A percentile compares a stretch with the other conserved stretches of the same genome.
These are phyloP conservation scores for Amblyteles armatorius DNA, from an alignment of 2,888 invertebrate species.

Conservation along the genomic window DNA sequence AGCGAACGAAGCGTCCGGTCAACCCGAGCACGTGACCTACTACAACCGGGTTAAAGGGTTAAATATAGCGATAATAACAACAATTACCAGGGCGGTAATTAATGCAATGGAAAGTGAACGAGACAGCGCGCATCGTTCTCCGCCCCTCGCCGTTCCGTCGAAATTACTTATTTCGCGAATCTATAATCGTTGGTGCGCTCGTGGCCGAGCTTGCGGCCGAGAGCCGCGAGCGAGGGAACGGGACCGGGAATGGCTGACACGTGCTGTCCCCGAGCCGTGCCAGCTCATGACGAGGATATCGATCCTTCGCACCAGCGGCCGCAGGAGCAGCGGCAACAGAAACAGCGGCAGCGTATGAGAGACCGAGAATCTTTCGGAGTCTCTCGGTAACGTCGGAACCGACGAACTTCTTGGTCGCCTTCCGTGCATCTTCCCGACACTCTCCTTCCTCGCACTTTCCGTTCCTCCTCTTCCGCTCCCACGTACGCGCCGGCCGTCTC, in stretches of 20 bases:
- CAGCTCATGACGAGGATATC: constrained; percentile 75
- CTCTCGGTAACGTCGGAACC: constrained; percentile 21
- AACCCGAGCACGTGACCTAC: background rate
- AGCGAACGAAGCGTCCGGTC: background rate
- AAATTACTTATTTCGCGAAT: constrained; percentile 51
- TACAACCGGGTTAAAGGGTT: background rate
- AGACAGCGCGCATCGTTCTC: background rate
- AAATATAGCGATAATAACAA: background rate
- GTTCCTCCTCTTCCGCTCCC: background rate
- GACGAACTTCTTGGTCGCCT: constrained; percentile 66
- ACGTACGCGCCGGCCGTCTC: constrained; percentile 32
- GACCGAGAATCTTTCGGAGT: background rate
- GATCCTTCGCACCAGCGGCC: constrained; percentile 66
- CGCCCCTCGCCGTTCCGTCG: background rate
- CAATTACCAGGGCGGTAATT: background rate
- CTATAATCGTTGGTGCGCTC: constrained; percentile 29
- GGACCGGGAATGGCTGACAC: constrained; percentile 70
- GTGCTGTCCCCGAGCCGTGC: constrained; percentile 73
- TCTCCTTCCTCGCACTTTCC: background rate
- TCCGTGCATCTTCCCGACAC: background rate
- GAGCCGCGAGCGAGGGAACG: background rate
- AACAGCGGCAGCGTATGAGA: background rate
- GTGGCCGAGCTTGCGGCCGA: constrained; percentile 24
- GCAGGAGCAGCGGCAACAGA: constrained; percentile 31
- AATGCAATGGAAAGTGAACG: background rate